phyloP scores from a whole-genome alignment of 1,140 invertebrate species.

The Lepidotrigona ventralis region DNA sequence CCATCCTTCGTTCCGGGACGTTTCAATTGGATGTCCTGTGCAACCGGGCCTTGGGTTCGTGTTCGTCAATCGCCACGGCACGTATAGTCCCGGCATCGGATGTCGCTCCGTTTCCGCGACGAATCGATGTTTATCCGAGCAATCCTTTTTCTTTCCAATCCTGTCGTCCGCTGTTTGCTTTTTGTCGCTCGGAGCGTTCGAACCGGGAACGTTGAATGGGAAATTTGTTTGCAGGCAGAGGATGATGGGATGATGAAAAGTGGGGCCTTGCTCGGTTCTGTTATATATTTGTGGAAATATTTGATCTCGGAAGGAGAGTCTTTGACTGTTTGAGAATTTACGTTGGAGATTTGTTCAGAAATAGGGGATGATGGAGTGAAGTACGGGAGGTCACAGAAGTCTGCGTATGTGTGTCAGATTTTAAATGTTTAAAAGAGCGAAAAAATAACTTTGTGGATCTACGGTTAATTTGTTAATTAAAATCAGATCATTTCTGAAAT shows the following conservation, averaged over 20 bases:
- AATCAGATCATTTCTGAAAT: no score
- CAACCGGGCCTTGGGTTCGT: background rate
- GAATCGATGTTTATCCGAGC: background rate
- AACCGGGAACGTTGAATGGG: background rate
- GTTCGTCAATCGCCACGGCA: background rate
- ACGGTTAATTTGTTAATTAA: no score
- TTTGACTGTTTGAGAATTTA: background rate
- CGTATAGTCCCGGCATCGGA: background rate
- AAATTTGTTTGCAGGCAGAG: background rate
- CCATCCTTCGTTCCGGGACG: conserved; percentile 69
- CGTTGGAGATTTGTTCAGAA: background rate
- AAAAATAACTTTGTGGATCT: no score
- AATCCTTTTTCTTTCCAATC: background rate
- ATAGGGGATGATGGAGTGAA: background rate
- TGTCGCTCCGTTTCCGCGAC: background rate
- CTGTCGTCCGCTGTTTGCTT: background rate
- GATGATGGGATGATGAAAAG: background rate
- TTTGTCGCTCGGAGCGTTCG: background rate
- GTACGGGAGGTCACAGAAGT: no score
- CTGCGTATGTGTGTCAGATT: no score
- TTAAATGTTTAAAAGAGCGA: no score
- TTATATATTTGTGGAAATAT: no score
- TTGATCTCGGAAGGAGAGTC: no score
- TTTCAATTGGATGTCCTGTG: conserved; percentile 72
- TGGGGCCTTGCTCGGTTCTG: background rate